phyloP scores from a whole-genome alignment of 2,888 invertebrate genomes.

The Venustoraphidia nigricollis region DNA sequence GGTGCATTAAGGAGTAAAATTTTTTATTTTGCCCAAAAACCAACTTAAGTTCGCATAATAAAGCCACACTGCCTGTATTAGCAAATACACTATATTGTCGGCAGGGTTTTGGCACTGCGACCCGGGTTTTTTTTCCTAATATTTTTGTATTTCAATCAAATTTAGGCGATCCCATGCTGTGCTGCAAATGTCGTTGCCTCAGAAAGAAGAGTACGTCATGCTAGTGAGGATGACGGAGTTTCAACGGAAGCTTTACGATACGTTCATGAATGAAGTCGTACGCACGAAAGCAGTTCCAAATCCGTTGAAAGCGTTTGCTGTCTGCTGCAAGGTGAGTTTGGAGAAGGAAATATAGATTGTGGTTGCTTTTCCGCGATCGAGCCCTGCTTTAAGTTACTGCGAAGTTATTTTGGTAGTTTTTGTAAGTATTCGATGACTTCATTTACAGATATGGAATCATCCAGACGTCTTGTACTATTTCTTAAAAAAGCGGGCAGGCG shows the following conservation, averaged over 20 bases:
- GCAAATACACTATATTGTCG: too few relatives aligned
- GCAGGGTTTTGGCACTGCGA: too few relatives aligned
- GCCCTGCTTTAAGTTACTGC: too few relatives aligned
- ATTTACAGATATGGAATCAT: slow-evolving; percentile 74
- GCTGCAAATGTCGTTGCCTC: slow-evolving; percentile 79
- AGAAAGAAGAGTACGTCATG: slow-evolving; percentile 89
- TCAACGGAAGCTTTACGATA: slow-evolving; percentile 80
- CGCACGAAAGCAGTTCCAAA: slow-evolving; percentile 77
- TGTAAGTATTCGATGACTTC: slow-evolving; percentile 1
- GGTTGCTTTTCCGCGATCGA: too few relatives aligned
- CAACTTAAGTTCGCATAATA: too few relatives aligned
- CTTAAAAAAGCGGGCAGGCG: slow-evolving; percentile 63
- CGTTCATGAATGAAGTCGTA: slow-evolving; percentile 86
- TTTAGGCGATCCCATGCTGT: slow-evolving; percentile 79
- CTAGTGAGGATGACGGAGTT: slow-evolving; percentile 75
- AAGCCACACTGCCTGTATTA: too few relatives aligned
- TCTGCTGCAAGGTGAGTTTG: slow-evolving; percentile 81
- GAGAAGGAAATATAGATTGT: too few relatives aligned
- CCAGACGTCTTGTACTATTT: slow-evolving; percentile 85
- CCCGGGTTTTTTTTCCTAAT: too few relatives aligned
- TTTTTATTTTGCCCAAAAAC: too few relatives aligned
- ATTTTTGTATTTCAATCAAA: slow-evolving; percentile 7
- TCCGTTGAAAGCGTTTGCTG: slow-evolving; percentile 94
- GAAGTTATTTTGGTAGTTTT: too few relatives aligned
- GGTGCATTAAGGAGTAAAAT: too few relatives aligned